Evolutionary conservation across 2,888 invertebrate species (phyloP).

Genomic region (Lasiommata megera): DNA sequence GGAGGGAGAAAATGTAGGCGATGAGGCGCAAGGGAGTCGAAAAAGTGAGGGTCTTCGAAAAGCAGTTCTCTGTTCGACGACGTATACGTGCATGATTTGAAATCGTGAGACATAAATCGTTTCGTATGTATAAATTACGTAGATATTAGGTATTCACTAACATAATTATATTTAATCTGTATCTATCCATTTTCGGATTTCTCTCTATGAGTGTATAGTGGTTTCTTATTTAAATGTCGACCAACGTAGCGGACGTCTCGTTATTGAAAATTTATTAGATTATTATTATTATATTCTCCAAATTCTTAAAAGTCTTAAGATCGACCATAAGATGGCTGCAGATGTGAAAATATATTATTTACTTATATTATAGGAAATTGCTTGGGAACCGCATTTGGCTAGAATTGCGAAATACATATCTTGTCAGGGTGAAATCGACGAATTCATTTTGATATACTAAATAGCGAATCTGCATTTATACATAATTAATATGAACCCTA

Average conservation of each 20-base stretch:
- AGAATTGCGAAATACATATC: slow-evolving; percentile 63
- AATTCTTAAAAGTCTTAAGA: slow-evolving; percentile 59
- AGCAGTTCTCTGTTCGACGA: slow-evolving; percentile 63
- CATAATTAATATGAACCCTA: slow-evolving; percentile 47
- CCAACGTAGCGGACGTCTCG: slow-evolving; percentile 79
- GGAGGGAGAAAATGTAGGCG: slow-evolving; percentile 49
- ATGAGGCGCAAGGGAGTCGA: slow-evolving; percentile 53
- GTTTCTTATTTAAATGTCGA: slow-evolving; percentile 79
- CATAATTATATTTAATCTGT: slow-evolving; percentile 79
- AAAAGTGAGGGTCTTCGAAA: slow-evolving; percentile 68
- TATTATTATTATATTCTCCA: slow-evolving; percentile 71
- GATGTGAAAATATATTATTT: slow-evolving; percentile 76
- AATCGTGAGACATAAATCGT: slow-evolving; percentile 72
- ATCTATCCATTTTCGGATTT: slow-evolving; percentile 80
- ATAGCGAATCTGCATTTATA: slow-evolving; percentile 37
- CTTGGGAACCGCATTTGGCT: slow-evolving; percentile 64
- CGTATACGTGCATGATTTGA: slow-evolving; percentile 80
- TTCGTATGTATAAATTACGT: slow-evolving; percentile 77
- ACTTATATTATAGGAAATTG: slow-evolving; percentile 73
- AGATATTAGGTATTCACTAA: slow-evolving; percentile 75
- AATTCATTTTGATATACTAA: slow-evolving; percentile 46
- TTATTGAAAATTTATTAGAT: slow-evolving; percentile 80
- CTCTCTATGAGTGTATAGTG: slow-evolving; percentile 81
- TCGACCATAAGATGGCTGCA: slow-evolving; percentile 80
- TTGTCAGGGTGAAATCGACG: slow-evolving; percentile 61